Percentiles rank a stretch among this genome's conserved stretches.
These are phyloP conservation scores for Temnothorax unifasciatus DNA, from an alignment of 2,888 invertebrate genomes.

Conservation along the genomic window DNA sequence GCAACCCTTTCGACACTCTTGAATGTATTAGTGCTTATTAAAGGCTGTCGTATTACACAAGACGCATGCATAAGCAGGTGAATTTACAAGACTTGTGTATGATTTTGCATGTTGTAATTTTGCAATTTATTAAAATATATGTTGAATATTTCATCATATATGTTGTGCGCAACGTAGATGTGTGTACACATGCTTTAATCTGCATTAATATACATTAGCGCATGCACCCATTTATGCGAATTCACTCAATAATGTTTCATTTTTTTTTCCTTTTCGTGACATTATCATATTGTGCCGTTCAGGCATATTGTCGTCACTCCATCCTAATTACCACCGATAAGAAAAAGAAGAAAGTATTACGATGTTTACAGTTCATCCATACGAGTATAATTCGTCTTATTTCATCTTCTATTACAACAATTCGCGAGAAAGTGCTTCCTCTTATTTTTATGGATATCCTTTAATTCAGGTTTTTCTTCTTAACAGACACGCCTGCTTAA, in stretches of 20 bases:
- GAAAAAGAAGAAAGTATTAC: background rate
- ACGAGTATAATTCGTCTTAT: conserved; percentile 9
- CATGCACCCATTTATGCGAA: background rate
- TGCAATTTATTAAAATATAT: conserved; percentile 29
- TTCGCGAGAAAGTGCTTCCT: conserved; percentile 54
- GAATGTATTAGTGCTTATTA: background rate
- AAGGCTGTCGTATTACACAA: conserved; percentile 45
- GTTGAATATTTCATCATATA: background rate
- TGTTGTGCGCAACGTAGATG: background rate
- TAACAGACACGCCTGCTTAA: background rate
- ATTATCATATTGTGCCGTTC: conserved; percentile 63
- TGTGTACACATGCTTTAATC: background rate
- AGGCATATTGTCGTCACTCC: conserved; percentile 53
- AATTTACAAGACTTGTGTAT: background rate
- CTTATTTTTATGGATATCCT: conserved; percentile 18
- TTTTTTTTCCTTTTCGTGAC: conserved; percentile 32
- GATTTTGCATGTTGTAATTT: background rate
- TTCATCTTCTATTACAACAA: conserved; percentile 11
- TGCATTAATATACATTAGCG: conserved; percentile 1
- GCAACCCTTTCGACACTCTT: background rate
- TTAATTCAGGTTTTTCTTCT: background rate
- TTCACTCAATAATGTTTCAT: background rate
- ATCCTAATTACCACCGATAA: conserved; percentile 63
- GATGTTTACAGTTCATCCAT: conserved; percentile 12
- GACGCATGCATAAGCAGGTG: background rate